phyloP scores from a whole-genome alignment of 2,888 invertebrate species.

The Cantharis lateralis region DNA sequence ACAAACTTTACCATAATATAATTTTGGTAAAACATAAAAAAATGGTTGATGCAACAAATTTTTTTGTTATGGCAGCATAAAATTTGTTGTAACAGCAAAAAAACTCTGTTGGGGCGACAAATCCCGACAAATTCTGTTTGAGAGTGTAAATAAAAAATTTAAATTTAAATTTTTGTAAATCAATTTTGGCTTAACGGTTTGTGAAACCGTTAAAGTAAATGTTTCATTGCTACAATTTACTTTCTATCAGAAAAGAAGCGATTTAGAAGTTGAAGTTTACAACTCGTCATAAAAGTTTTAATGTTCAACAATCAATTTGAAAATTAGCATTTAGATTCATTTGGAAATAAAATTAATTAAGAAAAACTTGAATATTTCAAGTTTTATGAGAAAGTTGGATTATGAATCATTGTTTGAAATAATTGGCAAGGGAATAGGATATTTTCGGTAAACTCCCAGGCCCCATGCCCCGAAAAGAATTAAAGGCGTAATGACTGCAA shows the following conservation, averaged over 20 bases:
- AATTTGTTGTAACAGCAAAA: too few species aligned
- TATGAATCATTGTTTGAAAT: neutral
- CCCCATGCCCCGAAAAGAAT: constrained; percentile 10
- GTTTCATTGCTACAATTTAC: neutral
- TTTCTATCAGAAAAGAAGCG: neutral
- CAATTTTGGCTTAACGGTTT: neutral
- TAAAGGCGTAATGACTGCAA: constrained; percentile 25
- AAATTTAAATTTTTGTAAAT: neutral
- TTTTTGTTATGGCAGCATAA: too few species aligned
- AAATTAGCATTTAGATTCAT: neutral
- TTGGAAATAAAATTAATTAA: neutral
- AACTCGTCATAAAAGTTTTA: neutral
- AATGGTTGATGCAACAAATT: too few species aligned
- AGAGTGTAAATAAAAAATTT: too few species aligned
- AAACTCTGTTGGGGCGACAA: too few species aligned
- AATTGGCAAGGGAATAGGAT: neutral
- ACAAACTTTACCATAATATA: too few species aligned
- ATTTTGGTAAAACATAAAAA: too few species aligned
- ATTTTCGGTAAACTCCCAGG: neutral
- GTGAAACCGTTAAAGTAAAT: neutral
- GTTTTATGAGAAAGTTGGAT: neutral
- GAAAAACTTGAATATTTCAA: neutral
- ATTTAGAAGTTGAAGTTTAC: neutral
- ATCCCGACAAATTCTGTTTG: too few species aligned
- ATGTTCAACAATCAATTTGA: neutral